Base-by-base conservation (phyloP, 1,140 invertebrate species). In the Bursaphelenchus mucronatus region DNA sequence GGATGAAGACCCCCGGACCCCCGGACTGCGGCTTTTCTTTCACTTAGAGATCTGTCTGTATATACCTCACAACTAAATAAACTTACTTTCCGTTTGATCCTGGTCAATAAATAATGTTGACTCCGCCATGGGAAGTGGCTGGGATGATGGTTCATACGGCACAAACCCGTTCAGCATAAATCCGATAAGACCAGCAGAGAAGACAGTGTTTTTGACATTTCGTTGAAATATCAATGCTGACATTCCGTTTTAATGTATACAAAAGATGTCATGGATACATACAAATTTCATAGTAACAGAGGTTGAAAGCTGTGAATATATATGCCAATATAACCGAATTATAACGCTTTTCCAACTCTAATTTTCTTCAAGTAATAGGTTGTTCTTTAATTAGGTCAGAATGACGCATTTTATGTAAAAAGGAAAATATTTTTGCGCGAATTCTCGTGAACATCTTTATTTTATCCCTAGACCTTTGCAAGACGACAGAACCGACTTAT, bases 1-100 rank as follows among this genome's bases (percentile, higher is more conserved):
- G 54, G 40, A 47, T 44, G 41, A 54, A 19, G 57, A 46, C 4
- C 30, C 17, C 15, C 67, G 59, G 19, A 72, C 65, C 39, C n/a
- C 13, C 13, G 13, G 44, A 19, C 40, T n/a, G 40, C 2, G 2
- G 39, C 8, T 40, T 69, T 7, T 69, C 21, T 41, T 57, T 39
- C 11, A 7, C 19, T 13, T 13, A 15, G 13, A 13, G 30, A 30
- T 30, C 30, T 30, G 30, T 30, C 30, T 30, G 30, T 30, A 30
- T 30, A 30, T 63, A 11, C 13, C 39, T 40, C 19, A n/a, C 40
- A 65, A 61, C 41, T 13, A 8, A 21, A 66, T 10, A 44, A 21
- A 45, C 15, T 64, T 64, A 30, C 40, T 11, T 44, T 30, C 11
- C 39, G 3, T n/a, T 15, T 19, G 21, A 17, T 64, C 10, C 8